phyloP scores from a whole-genome alignment of 2,797 vertebrate species.

The Pseudochaenichthys georgianus region DNA sequence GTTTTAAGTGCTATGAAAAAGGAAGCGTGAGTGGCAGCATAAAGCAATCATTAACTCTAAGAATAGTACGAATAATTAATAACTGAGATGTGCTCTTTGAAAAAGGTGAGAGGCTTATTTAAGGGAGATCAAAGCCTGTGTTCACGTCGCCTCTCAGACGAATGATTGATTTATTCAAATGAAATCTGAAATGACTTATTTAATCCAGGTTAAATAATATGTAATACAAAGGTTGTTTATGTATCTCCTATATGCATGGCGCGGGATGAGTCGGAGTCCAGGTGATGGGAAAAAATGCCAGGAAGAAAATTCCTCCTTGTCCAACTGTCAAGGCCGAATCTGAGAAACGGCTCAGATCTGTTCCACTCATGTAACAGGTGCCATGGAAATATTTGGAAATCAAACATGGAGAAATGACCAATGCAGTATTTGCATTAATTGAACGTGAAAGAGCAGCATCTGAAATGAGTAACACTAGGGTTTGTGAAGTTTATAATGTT shows the following conservation, averaged over 20 bases:
- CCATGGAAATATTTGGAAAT: slow-evolving; percentile 62
- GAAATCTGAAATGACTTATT: slow-evolving; percentile 26
- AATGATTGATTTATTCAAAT: slow-evolving; percentile 8
- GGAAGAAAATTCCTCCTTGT: slow-evolving; percentile 61
- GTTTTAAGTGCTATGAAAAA: background rate
- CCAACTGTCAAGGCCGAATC: slow-evolving; percentile 41
- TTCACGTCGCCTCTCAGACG: slow-evolving; percentile 23
- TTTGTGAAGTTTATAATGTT: slow-evolving; percentile 62
- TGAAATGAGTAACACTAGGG: slow-evolving; percentile 33
- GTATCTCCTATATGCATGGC: slow-evolving; percentile 18
- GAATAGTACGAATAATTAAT: slow-evolving; percentile 47
- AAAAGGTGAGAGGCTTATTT: slow-evolving; percentile 8
- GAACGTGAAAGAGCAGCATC: slow-evolving; percentile 35
- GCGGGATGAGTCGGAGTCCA: slow-evolving; percentile 60
- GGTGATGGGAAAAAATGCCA: slow-evolving; percentile 64
- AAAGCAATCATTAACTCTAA: slow-evolving; percentile 25
- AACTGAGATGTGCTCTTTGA: slow-evolving; percentile 20
- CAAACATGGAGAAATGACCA: slow-evolving; percentile 58
- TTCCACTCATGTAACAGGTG: slow-evolving; percentile 65
- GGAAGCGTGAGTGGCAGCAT: background rate
- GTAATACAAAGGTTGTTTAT: slow-evolving; percentile 32
- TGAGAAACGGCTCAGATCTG: slow-evolving; percentile 57
- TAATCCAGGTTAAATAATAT: slow-evolving; percentile 26
- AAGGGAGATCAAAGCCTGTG: slow-evolving; percentile 34
- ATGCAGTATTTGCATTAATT: slow-evolving; percentile 31